phyloP scores from a whole-genome alignment of 2,888 invertebrate genomes.

The Platycheirus rosarum region DNA sequence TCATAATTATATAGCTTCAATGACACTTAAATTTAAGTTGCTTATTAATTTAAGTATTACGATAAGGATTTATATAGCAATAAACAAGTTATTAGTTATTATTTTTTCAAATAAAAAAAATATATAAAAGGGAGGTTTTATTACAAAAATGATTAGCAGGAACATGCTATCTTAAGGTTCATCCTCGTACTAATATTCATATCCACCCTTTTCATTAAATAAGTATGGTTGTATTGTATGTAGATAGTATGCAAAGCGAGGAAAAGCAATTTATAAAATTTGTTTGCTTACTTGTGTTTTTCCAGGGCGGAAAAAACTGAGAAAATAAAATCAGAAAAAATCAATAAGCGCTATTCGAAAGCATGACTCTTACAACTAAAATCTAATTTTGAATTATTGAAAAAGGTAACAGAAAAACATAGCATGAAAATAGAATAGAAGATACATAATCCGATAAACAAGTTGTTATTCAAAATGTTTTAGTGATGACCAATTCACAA shows the following conservation, averaged over 20 bases:
- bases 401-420: not conserved
- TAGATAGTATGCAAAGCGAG: not conserved
- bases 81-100: constrained; percentile 5
- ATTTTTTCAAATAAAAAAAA: not conserved
- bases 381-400: not conserved
- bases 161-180: constrained; percentile 15
- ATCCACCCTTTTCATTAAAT: constrained; percentile 7
- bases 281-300: not conserved
- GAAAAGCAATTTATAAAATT: not conserved
- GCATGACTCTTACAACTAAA: not conserved
- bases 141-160: constrained; percentile 4
- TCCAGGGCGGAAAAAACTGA: not conserved
- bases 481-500: too few species aligned
- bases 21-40: constrained; percentile 14
- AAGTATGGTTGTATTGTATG: not conserved
- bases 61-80: not conserved
- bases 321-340: not conserved
- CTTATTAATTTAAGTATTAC: constrained; percentile 18
- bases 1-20: too few species aligned
- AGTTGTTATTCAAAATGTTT: too few species aligned
- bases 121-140: constrained; percentile 1
- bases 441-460: too few species aligned
- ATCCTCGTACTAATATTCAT: not conserved
- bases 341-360: not conserved
- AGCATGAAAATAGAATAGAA: too few species aligned